Base-by-base conservation (phyloP, 2,888 invertebrate species). In the Melanostoma mellinum region DNA sequence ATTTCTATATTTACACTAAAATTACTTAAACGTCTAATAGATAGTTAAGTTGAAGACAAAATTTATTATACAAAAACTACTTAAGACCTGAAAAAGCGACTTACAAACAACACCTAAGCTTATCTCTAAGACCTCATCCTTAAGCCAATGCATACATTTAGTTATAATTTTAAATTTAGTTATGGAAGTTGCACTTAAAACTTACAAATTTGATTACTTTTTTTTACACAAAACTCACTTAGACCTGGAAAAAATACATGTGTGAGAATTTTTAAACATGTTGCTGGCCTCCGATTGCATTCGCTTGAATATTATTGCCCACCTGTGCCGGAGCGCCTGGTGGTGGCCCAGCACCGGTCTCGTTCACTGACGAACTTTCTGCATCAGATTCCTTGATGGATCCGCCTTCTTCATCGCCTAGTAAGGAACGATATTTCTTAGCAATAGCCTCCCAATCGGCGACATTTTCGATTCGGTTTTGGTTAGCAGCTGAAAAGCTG, bases 361-460 rank as follows among this genome's bases (percentile, higher is more conserved):
- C 89, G 79, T 90, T 91, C 65, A 88, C 81, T 6, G 90, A 90
- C n/a, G 90, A 90, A 40, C 89, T 90, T 82, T 91, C 92, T 33
- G 89, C 90, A 76, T 91, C 91, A 3, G 90, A 90, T 40, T 92
- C 92, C 87, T 90, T 91, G 3, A 91, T 86, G 0, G 91, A 91
- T 8, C 89, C 89, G 2, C 89, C 92, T 30, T 93, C 92, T 78
- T 94, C 94, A 79, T 94, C 93, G 92, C 95, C 95, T 85, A 94
- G 93, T 6, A 97, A 92, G 0, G 95, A 95, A 30, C 97, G 93
- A 90, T 97, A 98, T 89, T 97, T 97, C 92, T 96, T 96, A 32
- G 97, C 96, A 76, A 97, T 97, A 2, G 95, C 93, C 88, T 97
- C 96, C 97, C 97, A 98, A 90, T 98, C 97, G 2, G 96, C 96